A percentile compares a stretch with the other conserved stretches of the same genome.
phyloP scores from a whole-genome alignment of 2,113 vertebrate species.

The Coracopsis vasa region DNA sequence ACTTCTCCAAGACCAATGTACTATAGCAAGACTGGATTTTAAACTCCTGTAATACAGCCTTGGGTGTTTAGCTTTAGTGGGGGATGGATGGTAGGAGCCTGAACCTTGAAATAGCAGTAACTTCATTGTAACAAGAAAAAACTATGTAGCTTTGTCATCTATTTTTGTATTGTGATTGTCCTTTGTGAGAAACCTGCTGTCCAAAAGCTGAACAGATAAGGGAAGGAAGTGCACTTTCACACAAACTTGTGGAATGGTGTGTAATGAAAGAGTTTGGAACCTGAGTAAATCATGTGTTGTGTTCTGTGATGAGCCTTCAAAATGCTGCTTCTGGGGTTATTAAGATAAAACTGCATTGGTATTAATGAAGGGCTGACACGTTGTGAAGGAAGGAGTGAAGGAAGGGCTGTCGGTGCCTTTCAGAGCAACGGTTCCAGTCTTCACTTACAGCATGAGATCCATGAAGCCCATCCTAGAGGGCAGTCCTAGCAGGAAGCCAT shows the following conservation, averaged over 20 bases:
- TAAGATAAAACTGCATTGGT: neutral
- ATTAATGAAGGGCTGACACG: neutral
- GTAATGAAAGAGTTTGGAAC: neutral
- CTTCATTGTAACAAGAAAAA: neutral
- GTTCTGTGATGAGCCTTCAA: neutral
- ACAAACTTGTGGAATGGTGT: neutral
- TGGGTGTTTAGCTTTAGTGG: neutral
- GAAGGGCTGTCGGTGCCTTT: neutral
- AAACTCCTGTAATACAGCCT: fast-evolving
- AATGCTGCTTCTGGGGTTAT: neutral
- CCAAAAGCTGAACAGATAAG: neutral
- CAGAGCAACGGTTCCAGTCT: neutral
- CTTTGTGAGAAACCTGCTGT: neutral
- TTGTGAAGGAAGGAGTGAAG: neutral
- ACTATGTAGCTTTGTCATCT: neutral
- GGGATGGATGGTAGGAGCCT: neutral
- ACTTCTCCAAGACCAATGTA: fast-evolving
- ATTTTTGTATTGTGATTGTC: neutral
- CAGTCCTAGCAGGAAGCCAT: neutral
- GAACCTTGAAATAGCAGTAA: neutral
- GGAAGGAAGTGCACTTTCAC: neutral
- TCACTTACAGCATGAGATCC: neutral
- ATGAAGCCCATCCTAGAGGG: neutral
- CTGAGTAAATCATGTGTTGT: neutral
- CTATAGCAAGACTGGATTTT: neutral